These are phyloP conservation scores for Rhyacichthys aspro DNA, from an alignment of 2,797 vertebrate species.

Conservation along the genomic window DNA sequence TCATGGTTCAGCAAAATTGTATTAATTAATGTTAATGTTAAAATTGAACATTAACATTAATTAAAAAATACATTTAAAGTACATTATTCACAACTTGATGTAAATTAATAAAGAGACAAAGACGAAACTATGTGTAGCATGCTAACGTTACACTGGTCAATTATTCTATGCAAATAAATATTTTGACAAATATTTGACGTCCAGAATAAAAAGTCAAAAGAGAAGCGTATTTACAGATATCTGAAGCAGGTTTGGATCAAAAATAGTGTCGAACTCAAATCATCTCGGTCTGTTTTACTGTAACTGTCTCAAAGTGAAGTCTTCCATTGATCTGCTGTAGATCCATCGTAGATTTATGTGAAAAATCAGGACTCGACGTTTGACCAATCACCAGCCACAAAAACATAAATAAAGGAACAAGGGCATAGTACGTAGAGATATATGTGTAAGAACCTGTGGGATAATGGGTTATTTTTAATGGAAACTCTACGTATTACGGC, in stretches of 20 bases:
- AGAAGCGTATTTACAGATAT: not conserved
- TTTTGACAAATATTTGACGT: no score
- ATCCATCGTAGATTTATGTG: constrained; percentile 21
- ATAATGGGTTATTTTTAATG: no score
- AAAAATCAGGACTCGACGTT: constrained; percentile 20
- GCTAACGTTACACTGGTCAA: no score
- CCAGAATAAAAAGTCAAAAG: not conserved
- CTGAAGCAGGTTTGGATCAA: constrained; percentile 25
- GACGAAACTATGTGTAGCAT: no score
- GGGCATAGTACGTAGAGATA: no score
- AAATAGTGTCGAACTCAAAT: constrained; percentile 51
- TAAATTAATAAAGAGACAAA: no score
- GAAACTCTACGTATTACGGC: not conserved
- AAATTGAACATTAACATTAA: no score
- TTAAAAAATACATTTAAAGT: no score
- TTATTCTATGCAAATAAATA: no score
- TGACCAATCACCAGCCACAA: constrained; percentile 38
- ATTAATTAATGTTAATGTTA: no score
- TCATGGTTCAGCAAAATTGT: no score
- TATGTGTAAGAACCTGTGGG: not conserved
- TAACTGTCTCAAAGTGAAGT: constrained; percentile 61
- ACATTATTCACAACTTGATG: no score
- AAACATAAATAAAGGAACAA: not conserved
- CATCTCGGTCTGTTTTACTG: constrained; percentile 28
- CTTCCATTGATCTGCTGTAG: constrained; percentile 64